Conservation (phyloP, 2,888 invertebrate species). For the Cataglyphis cursor region DNA sequence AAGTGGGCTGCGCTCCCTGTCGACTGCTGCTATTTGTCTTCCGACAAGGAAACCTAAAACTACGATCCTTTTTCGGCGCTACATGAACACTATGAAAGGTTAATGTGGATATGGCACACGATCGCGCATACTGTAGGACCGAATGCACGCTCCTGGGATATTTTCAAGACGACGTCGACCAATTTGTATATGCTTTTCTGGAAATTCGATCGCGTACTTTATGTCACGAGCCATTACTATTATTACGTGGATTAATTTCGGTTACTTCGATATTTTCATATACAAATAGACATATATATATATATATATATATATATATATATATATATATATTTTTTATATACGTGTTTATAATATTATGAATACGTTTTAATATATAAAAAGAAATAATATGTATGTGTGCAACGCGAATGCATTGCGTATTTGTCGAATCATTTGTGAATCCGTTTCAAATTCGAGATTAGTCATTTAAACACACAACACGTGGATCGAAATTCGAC, state of each 20-base stretch:
- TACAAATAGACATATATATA: not conserved
- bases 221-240: constrained; percentile 18
- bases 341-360: not conserved
- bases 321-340: not conserved
- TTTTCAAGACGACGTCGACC: constrained; percentile 45
- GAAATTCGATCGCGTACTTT: constrained; percentile 46
- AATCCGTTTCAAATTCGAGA: not conserved
- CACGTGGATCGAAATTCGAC: constrained; percentile 26
- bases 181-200: constrained; percentile 52
- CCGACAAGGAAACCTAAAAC: constrained; percentile 78
- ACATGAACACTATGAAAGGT: constrained; percentile 76
- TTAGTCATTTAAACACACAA: not conserved
- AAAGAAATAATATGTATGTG: not conserved
- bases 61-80: constrained; percentile 76
- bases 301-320: not conserved
- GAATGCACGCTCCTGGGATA: constrained; percentile 38
- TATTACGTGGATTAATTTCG: constrained; percentile 26
- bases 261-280: not conserved
- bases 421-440: not conserved
- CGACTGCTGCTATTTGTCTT: constrained; percentile 82
- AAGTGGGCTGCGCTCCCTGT: constrained; percentile 81
- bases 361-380: not conserved
- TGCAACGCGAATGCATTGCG: too few relatives aligned
- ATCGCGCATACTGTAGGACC: constrained; percentile 52
- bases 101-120: constrained; percentile 69